phyloP scores from a whole-genome alignment of 2,113 vertebrate genomes.

The Acanthisitta chloris region DNA sequence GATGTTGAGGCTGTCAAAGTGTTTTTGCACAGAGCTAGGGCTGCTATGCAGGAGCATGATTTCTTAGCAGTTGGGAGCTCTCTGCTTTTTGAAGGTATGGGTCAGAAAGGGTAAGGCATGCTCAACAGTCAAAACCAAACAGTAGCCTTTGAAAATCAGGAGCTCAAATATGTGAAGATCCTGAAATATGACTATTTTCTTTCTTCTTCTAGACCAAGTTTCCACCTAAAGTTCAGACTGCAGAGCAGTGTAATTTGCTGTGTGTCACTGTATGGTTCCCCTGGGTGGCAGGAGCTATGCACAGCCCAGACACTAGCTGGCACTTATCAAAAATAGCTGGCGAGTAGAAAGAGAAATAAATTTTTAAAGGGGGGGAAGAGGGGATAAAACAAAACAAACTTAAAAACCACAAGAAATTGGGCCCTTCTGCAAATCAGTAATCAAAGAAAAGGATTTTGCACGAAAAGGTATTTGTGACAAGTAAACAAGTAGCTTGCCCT shows the following conservation, averaged over 20 bases:
- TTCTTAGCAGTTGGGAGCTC: neutral
- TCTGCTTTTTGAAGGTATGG: neutral
- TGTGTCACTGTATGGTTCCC: rapidly evolving
- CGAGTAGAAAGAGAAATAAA: neutral
- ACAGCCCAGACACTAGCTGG: neutral
- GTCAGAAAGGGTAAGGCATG: neutral
- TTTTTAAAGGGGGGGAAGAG: rapidly evolving
- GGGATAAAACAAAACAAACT: neutral
- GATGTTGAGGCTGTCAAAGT: neutral
- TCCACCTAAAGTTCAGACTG: neutral
- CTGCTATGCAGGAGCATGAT: rapidly evolving
- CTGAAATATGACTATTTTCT: neutral
- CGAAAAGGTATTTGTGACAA: neutral
- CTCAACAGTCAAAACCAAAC: neutral
- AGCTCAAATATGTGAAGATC: neutral
- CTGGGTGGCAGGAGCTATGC: neutral
- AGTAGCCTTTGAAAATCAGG: neutral
- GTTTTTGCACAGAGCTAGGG: neutral
- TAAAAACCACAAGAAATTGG: neutral
- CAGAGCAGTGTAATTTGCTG: neutral
- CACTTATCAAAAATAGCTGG: neutral
- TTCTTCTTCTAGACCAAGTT: neutral
- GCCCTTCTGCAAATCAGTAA: neutral
- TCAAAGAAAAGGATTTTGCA: neutral
- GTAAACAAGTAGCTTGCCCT: neutral